Conservation (phyloP, 2,888 invertebrate species). For the Rhodophaea formosa region DNA sequence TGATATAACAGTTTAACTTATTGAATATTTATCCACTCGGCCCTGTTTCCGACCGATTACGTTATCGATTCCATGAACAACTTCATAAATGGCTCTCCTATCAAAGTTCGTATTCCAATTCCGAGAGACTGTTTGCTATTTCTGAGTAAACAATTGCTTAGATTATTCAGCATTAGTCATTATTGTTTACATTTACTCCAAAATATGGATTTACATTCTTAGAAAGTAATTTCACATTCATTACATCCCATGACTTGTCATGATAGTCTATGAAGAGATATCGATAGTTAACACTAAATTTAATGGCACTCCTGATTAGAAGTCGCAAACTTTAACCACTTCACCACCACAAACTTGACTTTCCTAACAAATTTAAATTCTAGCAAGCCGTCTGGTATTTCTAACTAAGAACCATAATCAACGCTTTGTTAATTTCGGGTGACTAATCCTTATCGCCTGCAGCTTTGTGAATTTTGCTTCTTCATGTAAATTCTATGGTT, state of each 20-base stretch:
- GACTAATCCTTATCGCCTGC: slow-evolving; percentile 11
- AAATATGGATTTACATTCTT: too few species aligned
- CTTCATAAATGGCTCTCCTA: not conserved
- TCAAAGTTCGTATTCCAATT: not conserved
- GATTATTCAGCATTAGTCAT: too few species aligned
- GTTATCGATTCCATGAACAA: slow-evolving; percentile 5
- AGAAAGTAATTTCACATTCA: too few species aligned
- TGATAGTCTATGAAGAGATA: too few species aligned
- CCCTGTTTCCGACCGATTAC: not conserved
- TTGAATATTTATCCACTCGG: slow-evolving; percentile 7
- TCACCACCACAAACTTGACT: too few species aligned
- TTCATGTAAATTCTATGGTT: not conserved
- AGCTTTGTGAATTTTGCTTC: slow-evolving; percentile 7
- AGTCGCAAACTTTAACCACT: too few species aligned
- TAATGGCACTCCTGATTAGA: too few species aligned
- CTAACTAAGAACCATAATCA: slow-evolving; percentile 4
- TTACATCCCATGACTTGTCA: too few species aligned
- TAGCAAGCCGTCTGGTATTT: not conserved
- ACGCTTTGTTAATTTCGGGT: slow-evolving; percentile 3
- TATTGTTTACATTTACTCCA: too few species aligned
- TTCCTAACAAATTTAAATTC: not conserved
- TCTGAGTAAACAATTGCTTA: not conserved
- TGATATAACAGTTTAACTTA: not conserved
- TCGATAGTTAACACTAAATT: too few species aligned
- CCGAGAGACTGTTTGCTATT: not conserved